phyloP scores from a whole-genome alignment of 2,888 invertebrate species.

The Polyploca ridens region DNA sequence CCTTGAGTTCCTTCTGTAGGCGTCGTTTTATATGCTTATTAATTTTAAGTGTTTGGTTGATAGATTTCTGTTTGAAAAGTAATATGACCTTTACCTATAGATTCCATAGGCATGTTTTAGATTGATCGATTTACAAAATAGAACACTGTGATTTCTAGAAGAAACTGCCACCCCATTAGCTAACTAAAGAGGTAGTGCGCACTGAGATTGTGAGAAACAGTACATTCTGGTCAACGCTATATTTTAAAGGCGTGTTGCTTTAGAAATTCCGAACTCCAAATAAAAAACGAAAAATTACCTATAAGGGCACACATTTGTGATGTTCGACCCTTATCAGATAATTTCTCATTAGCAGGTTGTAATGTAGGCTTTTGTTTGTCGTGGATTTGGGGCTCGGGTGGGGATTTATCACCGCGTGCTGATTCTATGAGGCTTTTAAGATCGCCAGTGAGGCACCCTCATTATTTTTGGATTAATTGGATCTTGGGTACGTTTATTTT shows the following conservation, averaged over 20 bases:
- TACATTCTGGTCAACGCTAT: no score
- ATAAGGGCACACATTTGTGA: constrained; percentile 5
- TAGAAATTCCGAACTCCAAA: no score
- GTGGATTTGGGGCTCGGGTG: constrained; percentile 15
- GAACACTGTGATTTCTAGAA: no score
- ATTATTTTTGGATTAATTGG: constrained; percentile 20
- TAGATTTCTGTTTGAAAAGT: not conserved
- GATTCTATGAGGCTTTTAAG: constrained; percentile 24
- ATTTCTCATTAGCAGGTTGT: constrained; percentile 28
- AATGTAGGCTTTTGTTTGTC: constrained; percentile 20
- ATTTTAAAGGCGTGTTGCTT: no score
- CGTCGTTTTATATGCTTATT: not conserved
- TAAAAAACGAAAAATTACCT: not conserved
- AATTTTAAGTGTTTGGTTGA: not conserved
- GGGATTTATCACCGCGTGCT: constrained; percentile 22
- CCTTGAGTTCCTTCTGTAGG: not conserved
- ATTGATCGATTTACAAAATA: no score
- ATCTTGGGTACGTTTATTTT: constrained; percentile 1
- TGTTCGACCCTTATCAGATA: constrained; percentile 13
- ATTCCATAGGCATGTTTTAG: no score
- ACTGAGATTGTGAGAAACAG: no score
- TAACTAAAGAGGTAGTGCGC: no score
- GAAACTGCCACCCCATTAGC: no score
- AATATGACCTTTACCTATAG: not conserved
- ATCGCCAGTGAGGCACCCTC: not conserved